Evolutionary conservation across 2,888 invertebrate genomes (phyloP), one percentile per base, ranked within the genome.

Genomic region (Drosophila subsilvestris): DNA sequence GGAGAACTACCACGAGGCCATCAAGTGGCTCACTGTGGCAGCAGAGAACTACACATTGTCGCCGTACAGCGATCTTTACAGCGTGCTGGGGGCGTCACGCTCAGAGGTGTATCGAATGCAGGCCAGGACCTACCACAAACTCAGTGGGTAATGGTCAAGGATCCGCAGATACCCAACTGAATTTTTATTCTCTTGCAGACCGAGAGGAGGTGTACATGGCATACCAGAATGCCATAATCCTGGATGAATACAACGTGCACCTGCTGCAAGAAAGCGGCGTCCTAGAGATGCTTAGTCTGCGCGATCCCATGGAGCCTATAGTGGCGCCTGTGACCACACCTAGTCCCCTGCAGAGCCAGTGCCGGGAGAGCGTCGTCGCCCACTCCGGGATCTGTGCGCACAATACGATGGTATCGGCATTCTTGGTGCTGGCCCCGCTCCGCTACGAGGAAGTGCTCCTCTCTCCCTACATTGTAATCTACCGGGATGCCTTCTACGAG

Each of bases 1-100:
- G 43, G 7, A 55, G 5, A 61, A 63, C 0, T 75, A 69, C 1
- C 29, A 56, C 8, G 72, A 73, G 12, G 80, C 80, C 7, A 32
- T 20, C 20, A 25, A 58, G 14, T 81, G 80, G 80, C 17, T 85
- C 6, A 10, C 25, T 0, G 60, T 48, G 1, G 86, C 86, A 0
- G 54, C 74, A 7, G 42, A 47, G 0, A 69, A 79, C 20, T 79
- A 57, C 42, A 63, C 42, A 2, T 6, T 50, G 0, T 61, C 63
- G 22, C 17, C 48, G 0, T 63, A 54, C 9, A 56, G 47, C 10
- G 54, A 65, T 20, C 42, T 77, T 1, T 75, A 27, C 20, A 27
- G 14, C 2, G 10, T 25, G 1, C 12, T 81, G 6, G 79, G 70
- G 1, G 63, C 49, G 25, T 43, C 70, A 0, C 59, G 14, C 7